A percentile compares a stretch with the other conserved stretches of the same genome.
phyloP scores from a whole-genome alignment of 2,113 vertebrate genomes.

The Oreochromis tanganicae region DNA sequence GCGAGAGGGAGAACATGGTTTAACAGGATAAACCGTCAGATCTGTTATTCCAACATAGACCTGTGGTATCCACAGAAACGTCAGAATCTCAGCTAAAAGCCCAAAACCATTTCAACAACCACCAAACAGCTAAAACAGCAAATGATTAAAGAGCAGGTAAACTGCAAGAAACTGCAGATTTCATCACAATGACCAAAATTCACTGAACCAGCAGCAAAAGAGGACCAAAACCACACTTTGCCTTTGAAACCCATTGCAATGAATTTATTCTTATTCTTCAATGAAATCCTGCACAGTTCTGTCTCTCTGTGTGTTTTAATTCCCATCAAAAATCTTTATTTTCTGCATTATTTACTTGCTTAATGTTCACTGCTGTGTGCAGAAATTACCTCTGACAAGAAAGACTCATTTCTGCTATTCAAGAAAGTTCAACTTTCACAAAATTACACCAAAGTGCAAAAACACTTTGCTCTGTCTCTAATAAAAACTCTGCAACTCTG shows the following conservation, averaged over 20 bases:
- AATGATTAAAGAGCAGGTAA: not conserved
- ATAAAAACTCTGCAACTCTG: not conserved
- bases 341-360: no score
- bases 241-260: no score
- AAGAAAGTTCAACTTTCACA: not conserved
- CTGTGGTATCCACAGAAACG: not conserved
- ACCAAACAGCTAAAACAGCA: not conserved
- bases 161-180: no score
- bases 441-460: not conserved
- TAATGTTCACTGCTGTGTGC: no score
- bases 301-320: no score
- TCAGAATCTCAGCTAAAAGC: not conserved
- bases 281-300: no score
- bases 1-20: not conserved
- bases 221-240: no score
- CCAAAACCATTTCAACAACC: not conserved
- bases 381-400: not conserved
- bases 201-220: no score
- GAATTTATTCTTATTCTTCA: no score
- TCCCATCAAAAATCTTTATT: no score
- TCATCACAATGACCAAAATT: no score
- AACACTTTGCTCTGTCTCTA: not conserved
- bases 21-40: not conserved
- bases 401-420: not conserved
- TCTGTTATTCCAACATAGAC: not conserved